Evolutionary conservation across 2,113 vertebrate species (phyloP).

Genomic region (Conger conger): DNA sequence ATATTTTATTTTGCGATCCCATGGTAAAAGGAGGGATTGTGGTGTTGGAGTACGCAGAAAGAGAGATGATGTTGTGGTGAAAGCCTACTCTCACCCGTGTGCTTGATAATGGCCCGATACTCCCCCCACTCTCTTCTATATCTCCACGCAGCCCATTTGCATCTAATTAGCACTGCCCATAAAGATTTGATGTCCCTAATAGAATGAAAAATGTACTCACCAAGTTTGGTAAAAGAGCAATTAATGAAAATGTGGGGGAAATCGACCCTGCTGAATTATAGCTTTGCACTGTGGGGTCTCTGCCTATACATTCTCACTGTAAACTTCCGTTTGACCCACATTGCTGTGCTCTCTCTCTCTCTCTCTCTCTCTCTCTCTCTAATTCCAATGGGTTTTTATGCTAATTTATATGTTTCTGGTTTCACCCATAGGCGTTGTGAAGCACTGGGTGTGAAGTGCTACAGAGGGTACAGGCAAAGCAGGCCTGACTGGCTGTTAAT

Average conservation of each 20-base stretch:
- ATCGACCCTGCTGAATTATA: neutral
- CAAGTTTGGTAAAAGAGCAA: conserved; percentile 49
- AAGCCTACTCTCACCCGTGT: conserved; percentile 47
- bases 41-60: neutral
- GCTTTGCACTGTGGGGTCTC: neutral
- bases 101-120: conserved; percentile 59
- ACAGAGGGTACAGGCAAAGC: neutral
- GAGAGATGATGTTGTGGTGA: conserved; percentile 25
- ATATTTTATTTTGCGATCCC: neutral
- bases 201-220: conserved; percentile 58
- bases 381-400: conserved; percentile 8
- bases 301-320: neutral
- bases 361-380: neutral
- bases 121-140: conserved; percentile 49
- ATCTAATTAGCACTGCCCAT: conserved; percentile 66
- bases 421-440: neutral
- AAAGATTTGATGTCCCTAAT: conserved; percentile 58
- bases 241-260: conserved; percentile 20
- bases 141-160: conserved; percentile 64
- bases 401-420: conserved; percentile 6
- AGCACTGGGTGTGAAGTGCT: neutral
- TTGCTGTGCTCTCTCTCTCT: neutral
- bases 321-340: conserved; percentile 10
- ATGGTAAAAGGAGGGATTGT: neutral
- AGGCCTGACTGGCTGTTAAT: neutral